Percentiles rank a stretch among this genome's conserved stretches.
phyloP scores from a whole-genome alignment of 2,888 invertebrate species.

The Creontiades dilutus region DNA sequence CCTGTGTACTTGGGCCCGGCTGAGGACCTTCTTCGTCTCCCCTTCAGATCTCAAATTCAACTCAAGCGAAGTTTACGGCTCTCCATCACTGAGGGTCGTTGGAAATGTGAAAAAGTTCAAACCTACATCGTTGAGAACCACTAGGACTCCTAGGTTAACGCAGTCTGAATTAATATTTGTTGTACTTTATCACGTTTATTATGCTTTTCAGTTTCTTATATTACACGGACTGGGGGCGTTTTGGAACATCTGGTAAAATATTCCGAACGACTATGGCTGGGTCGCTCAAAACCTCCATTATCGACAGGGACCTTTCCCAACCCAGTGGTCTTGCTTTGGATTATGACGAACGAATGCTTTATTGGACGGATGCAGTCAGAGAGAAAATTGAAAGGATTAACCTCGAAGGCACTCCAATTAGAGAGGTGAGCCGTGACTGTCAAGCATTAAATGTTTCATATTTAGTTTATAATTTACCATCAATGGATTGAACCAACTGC shows the following conservation, averaged over 20 bases:
- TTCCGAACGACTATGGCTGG: conserved; percentile 98
- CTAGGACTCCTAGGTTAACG: no score
- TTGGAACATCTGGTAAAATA: conserved; percentile 95
- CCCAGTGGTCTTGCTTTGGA: conserved; percentile 98
- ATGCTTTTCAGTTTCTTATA: conserved; percentile 84
- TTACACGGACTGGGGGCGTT: conserved; percentile 97
- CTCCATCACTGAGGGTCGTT: no score
- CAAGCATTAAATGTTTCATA: no score
- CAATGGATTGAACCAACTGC: no score
- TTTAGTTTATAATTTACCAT: no score
- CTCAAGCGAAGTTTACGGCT: no score
- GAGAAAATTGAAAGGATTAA: conserved; percentile 97
- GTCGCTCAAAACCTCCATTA: conserved; percentile 91
- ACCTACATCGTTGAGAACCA: no score
- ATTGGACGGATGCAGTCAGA: conserved; percentile 98
- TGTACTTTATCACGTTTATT: neutral
- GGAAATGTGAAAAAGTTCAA: no score
- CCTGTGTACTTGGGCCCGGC: no score
- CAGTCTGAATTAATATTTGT: no score
- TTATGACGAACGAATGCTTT: conserved; percentile 93
- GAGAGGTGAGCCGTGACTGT: conserved; percentile 83
- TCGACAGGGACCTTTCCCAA: conserved; percentile 94
- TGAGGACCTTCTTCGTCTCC: no score
- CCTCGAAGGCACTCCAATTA: conserved; percentile 88
- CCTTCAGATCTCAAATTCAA: no score